Base-by-base conservation (phyloP, 1,140 invertebrate genomes). In the Cyphomyrmex costatus region DNA sequence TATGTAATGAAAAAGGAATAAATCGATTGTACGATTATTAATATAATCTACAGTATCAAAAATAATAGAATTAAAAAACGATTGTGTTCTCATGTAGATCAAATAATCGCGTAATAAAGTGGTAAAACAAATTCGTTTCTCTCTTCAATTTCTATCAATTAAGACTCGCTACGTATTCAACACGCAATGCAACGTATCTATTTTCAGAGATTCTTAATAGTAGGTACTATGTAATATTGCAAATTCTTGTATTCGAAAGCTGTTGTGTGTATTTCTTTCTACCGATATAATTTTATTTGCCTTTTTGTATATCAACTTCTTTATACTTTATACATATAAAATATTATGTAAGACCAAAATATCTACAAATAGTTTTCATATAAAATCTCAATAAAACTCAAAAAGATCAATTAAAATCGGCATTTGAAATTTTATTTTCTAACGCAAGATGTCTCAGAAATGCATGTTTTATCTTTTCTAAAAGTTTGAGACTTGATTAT, bases 341-440 rank as follows among this genome's bases (percentile, higher is more conserved):
- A 65, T 70, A 70, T 66, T 68, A 8, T 27, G 51, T 27, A 70
- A 49, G 7, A 70, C 10, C 2, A 33, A 27, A 71, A 71, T 71
- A 33, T 30, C 4, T 10, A n/a, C 5, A 56, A 73, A 56, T 30
- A 33, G 14, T 56, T 53, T 56, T 33, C n/a, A 16, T 46, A 70
- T 7, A n/a, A 73, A 71, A 56, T 33, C 56, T 73, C 8, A 27
- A 7, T 27, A 33, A 56, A 21, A 12, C 8, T 10, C 4, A 12
- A 71, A 53, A 3, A 33, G 27, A 53, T 42, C 46, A 10, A 71
- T 16, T 5, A 0, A 53, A 10, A 14, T 6, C 0, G 30, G 30
- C 2, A 56, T 73, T 53, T 51, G 49, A 12, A 24, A n/a, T 53
- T 53, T 12, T 73, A 30, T 14, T 56, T 56, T 33, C 24, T 30